Evolutionary conservation across 2,113 vertebrate genomes (phyloP), one percentile per base, ranked within the genome.

Genomic region (Misgurnus anguillicaudatus): DNA sequence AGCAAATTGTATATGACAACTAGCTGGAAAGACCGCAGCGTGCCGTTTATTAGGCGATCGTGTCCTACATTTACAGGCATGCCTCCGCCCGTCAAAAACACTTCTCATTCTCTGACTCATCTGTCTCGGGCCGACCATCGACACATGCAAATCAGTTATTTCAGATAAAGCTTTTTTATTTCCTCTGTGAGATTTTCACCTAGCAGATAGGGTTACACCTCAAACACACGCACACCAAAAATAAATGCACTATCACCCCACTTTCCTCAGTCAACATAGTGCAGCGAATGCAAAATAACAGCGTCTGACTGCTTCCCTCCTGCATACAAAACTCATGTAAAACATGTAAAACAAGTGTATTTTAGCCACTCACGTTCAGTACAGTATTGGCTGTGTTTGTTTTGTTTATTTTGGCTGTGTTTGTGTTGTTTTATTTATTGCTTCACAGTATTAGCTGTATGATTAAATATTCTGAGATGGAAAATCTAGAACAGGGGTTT

Each of bases 51-150:
- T 82, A 84, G 63, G 69, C 55, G 24, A 9, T 48, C 48, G 36
- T 38, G 39, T 72, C 69, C 70, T 47, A 57, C 83, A 71, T 80
- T 80, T 76, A 81, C 38, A 68, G 74, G 83, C 79, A 66, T 70
- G 82, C 78, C 79, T 75, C 45, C 77, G 58, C 77, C 55, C 36
- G 55, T 80, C 65, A 74, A 62, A 75, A 79, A 75, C 80, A 84
- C 83, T 79, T 58, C 82, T 84, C 71, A 76, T 82, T n/a, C 36
- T 11, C 19, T 75, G 80, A 80, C 61, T 77, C 76, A 60, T 67
- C 9, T 16, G 38, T 41, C 61, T 4, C 61, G 78, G 69, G 60
- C 38, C 69, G 80, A 79, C 66, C 68, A 64, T 55, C 21, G 13
- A n/a, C 53, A 47, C 61, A 80, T 80, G 63, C 75, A 75, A 78